Base-by-base conservation (phyloP, 2,113 vertebrate genomes). In the Odocoileus hemionus region DNA sequence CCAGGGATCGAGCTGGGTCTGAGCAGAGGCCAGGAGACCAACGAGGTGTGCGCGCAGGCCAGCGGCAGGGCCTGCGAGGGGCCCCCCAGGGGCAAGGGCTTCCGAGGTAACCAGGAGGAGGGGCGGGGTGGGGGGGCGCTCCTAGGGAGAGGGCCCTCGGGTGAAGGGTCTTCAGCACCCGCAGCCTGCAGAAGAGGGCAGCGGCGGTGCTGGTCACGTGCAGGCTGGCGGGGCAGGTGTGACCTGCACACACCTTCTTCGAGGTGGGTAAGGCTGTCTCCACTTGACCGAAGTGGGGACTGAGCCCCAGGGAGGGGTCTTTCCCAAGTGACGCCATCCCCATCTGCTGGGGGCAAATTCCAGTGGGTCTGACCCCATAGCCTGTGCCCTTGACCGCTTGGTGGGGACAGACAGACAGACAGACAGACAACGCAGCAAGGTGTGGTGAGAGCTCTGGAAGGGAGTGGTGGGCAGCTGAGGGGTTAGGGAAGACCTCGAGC, bases 31-130 rank as follows among this genome's bases (percentile, higher is more conserved):
- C 99, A 99, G 94, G 99, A 99, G 98, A 99, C 99, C 97, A 99
- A 99, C 67, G 99, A 99, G 98, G 99, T 99, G 96, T 99, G 99
- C 83, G 99, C 99, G 94, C 99, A 99, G 96, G 97, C 99, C 54
- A 98, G 99, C 45, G 97, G 98, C 83, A 97, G 99, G 82, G 98
- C 99, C 98, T 99, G 99, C 95, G 99, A 99, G 90, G 99, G 98
- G 89, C 98, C 99, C 43, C 98, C 98, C 94, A 98, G 98, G 83
- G 96, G 97, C 96, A 98, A 98, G 78, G 98, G 98, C 98, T 90
- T 98, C 95, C 98, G 98, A 99, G 99, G 99, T 99, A 98, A 98
- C 58, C 80, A 94, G 97, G 86, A 45, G 28, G 45, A 25, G 36
- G 88, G 30, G 11, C 1, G 67, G 57, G 54, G 2, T 0, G 15